Conservation (phyloP, 1,140 invertebrate genomes). For the Platyura marginata region DNA sequence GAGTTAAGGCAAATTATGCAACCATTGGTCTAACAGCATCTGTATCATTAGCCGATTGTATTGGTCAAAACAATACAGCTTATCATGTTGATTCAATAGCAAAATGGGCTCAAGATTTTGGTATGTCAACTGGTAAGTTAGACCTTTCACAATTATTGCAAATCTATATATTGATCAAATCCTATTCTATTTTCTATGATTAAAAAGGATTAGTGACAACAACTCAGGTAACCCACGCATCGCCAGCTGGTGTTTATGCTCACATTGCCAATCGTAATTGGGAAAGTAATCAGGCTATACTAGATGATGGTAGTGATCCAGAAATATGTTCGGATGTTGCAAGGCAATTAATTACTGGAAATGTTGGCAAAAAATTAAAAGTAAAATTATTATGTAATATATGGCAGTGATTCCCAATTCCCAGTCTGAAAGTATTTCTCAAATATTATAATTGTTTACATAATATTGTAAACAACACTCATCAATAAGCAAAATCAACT, state of each 20-base stretch:
- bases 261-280: conserved; percentile 56
- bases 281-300: conserved; percentile 49
- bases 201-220: conserved; percentile 47
- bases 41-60: conserved; percentile 34
- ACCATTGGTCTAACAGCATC: conserved; percentile 51
- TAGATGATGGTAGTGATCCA: conserved; percentile 18
- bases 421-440: too few relatives aligned
- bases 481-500: too few relatives aligned
- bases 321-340: conserved; percentile 30
- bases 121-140: conserved; percentile 40
- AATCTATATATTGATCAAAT: too few relatives aligned
- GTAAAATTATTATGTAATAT: too few relatives aligned
- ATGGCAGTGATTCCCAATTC: too few relatives aligned
- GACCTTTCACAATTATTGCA: too few relatives aligned
- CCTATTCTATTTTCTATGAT: too few relatives aligned
- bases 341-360: conserved; percentile 40
- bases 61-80: conserved; percentile 12
- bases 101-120: conserved; percentile 49
- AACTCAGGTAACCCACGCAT: conserved; percentile 58
- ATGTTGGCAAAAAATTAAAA: conserved; percentile 26
- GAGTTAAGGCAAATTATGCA: conserved; percentile 60
- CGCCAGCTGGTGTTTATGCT: conserved; percentile 63
- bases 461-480: too few relatives aligned
- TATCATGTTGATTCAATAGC: conserved; percentile 33
- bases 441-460: too few relatives aligned